Conservation (phyloP, 2,888 invertebrate species). For the Vannuccia rotundouncinata region DNA sequence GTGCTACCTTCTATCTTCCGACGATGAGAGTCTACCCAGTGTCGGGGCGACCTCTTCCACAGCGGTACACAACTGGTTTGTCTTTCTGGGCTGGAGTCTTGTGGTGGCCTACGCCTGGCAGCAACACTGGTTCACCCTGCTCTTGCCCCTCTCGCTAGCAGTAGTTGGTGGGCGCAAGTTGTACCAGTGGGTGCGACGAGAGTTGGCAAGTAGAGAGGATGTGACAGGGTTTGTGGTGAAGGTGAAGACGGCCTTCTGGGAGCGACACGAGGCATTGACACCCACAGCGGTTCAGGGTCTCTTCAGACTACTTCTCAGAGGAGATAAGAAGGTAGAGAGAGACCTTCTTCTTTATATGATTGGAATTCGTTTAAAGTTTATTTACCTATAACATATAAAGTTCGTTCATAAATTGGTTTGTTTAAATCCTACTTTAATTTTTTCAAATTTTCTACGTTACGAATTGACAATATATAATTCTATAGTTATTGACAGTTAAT, state of each 20-base stretch:
- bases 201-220: not conserved
- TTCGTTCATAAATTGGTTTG: too few relatives aligned
- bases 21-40: too few relatives aligned
- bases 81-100: not conserved
- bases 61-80: not conserved
- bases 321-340: not conserved
- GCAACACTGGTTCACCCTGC: not conserved
- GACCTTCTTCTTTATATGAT: too few relatives aligned
- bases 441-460: too few relatives aligned
- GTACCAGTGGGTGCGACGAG: not conserved
- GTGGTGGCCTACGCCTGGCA: not conserved
- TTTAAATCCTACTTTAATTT: too few relatives aligned
- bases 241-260: not conserved
- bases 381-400: too few relatives aligned
- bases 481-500: too few relatives aligned
- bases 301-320: not conserved
- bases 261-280: not conserved
- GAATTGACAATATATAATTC: too few relatives aligned
- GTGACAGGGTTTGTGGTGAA: not conserved
- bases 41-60: not conserved
- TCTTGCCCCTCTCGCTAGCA: not conserved
- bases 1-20: too few relatives aligned
- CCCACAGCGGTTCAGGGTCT: not conserved
- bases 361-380: too few relatives aligned
- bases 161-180: not conserved